phyloP scores from a whole-genome alignment of 2,888 invertebrate species.

The Pimpla rufipes region DNA sequence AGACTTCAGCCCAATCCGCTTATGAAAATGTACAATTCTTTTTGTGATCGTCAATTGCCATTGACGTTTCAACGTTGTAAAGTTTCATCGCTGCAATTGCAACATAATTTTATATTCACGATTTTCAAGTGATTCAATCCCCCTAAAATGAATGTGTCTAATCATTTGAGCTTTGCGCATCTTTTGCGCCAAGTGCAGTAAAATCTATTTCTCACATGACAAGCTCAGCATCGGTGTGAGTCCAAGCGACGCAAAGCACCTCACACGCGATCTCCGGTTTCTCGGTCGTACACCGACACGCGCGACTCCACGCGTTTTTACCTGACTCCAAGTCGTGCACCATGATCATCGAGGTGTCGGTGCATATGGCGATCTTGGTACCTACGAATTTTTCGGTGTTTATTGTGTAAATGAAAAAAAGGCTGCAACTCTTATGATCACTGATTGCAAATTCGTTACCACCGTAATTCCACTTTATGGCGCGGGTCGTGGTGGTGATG shows the following conservation, averaged over 20 bases:
- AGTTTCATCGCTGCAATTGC: no score
- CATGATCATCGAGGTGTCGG: constrained; percentile 27
- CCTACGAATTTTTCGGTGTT: constrained; percentile 45
- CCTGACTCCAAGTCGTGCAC: constrained; percentile 61
- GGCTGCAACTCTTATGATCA: neutral
- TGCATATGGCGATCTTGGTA: constrained; percentile 66
- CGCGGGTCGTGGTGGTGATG: constrained; percentile 29
- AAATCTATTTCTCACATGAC: constrained; percentile 72
- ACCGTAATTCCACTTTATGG: constrained; percentile 76
- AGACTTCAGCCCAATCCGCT: no score
- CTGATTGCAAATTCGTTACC: constrained; percentile 60
- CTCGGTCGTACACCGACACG: constrained; percentile 59
- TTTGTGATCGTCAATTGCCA: no score
- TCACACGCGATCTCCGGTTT: constrained; percentile 50
- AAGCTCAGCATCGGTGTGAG: constrained; percentile 72
- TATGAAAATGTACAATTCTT: no score
- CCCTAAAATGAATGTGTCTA: neutral
- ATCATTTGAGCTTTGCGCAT: neutral
- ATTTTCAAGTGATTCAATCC: no score
- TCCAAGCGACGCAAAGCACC: constrained; percentile 74
- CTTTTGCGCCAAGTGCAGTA: no score
- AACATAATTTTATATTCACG: no score
- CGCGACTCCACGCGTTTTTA: constrained; percentile 72
- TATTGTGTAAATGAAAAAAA: neutral
- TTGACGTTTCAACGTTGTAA: no score